These are phyloP conservation scores for Limanda limanda DNA, from an alignment of 2,113 vertebrate species.

Conservation along the genomic window DNA sequence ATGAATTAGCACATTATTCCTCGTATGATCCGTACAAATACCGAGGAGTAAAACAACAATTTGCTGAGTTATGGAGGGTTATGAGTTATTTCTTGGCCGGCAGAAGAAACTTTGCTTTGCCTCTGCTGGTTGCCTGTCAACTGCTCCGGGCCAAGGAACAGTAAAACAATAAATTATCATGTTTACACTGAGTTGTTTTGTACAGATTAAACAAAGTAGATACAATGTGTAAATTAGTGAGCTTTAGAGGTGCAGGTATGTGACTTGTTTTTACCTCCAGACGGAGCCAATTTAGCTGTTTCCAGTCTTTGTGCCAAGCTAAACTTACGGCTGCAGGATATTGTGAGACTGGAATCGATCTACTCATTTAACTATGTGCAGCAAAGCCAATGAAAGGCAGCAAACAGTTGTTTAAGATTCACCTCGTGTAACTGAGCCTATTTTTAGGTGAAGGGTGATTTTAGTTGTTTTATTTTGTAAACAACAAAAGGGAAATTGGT, in stretches of 20 bases:
- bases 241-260: neutral
- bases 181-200: neutral
- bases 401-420: neutral
- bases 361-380: neutral
- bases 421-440: neutral
- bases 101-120: neutral
- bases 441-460: constrained; percentile 7
- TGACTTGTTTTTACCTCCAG: neutral
- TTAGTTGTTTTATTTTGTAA: constrained; percentile 25
- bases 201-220: neutral
- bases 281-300: neutral
- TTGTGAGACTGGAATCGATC: neutral
- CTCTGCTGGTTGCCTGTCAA: neutral
- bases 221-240: neutral
- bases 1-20: neutral
- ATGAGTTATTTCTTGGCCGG: constrained; percentile 3
- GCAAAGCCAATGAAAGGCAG: neutral
- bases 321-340: neutral
- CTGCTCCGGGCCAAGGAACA: neutral
- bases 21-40: neutral
- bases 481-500: constrained; percentile 50
- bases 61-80: neutral
- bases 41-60: neutral
- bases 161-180: neutral
- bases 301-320: neutral